phyloP scores from a whole-genome alignment of 2,888 invertebrate genomes.

The Oscheius sp. region DNA sequence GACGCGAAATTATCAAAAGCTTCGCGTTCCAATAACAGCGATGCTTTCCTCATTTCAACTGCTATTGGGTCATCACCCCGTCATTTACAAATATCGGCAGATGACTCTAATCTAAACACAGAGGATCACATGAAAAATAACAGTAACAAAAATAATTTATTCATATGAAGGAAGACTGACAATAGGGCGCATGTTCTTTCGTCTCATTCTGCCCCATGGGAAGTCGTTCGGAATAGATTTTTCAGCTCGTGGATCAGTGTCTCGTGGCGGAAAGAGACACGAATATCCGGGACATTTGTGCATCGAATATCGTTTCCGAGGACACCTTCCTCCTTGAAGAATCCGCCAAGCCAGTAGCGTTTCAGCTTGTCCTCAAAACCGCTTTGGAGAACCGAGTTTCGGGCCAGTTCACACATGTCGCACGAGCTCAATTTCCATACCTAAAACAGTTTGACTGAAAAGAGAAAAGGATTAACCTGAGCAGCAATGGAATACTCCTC shows the following conservation, averaged over 20 bases:
- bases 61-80: no score
- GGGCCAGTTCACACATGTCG: conserved; percentile 97
- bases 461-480: conserved; percentile 80
- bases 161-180: no score
- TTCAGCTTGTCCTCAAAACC: conserved; percentile 97
- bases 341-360: conserved; percentile 96
- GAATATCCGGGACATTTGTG: conserved; percentile 42
- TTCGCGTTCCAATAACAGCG: no score
- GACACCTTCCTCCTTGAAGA: conserved; percentile 96
- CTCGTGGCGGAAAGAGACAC: conserved; percentile 90
- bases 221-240: conserved; percentile 81
- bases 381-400: conserved; percentile 95
- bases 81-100: no score
- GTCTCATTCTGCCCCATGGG: no score
- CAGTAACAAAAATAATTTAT: no score
- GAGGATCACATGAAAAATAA: no score
- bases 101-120: no score
- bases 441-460: conserved; percentile 76
- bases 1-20: no score
- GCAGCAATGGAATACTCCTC: conserved; percentile 99
- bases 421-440: conserved; percentile 98
- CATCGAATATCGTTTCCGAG: conserved; percentile 88
- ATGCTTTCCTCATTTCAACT: no score
- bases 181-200: no score
- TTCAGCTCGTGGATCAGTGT: conserved; percentile 90